Percentiles rank a stretch among this genome's conserved stretches.
Conservation (phyloP, 1,140 invertebrate genomes). For the Popillia japonica region DNA sequence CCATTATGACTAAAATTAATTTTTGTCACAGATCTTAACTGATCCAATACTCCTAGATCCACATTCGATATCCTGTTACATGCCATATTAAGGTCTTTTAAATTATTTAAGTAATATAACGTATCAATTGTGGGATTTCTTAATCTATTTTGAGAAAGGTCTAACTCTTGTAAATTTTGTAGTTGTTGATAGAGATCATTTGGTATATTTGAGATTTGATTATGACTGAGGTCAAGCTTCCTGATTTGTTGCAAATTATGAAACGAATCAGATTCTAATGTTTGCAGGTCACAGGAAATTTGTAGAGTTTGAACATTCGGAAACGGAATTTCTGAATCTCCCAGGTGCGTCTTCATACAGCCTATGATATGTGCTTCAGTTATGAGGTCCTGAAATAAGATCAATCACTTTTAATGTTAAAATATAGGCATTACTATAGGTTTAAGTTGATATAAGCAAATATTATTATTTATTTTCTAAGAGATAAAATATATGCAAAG, state of each 20-base stretch:
- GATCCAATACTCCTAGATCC: slow-evolving; percentile 9
- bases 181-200: slow-evolving; percentile 13
- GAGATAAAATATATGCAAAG: no score
- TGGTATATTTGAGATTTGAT: slow-evolving; percentile 18
- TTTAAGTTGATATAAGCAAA: no score
- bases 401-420: no score
- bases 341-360: slow-evolving; percentile 12
- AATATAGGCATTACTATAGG: no score
- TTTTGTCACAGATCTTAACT: not conserved
- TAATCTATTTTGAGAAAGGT: slow-evolving; percentile 12
- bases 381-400: not conserved
- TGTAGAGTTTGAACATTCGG: not conserved
- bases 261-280: not conserved
- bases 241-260: not conserved
- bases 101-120: slow-evolving; percentile 10
- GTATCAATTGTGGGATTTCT: slow-evolving; percentile 18
- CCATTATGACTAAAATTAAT: slow-evolving; percentile 28
- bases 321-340: not conserved
- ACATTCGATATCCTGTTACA: slow-evolving; percentile 20
- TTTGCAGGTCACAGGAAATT: slow-evolving; percentile 12
- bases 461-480: no score
- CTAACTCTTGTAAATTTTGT: not conserved
- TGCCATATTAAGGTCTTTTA: no score
- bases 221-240: slow-evolving; percentile 20
- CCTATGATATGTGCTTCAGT: not conserved